These are phyloP conservation scores for Drosophila nasuta DNA, from an alignment of 1,140 invertebrate genomes.

Conservation along the genomic window DNA sequence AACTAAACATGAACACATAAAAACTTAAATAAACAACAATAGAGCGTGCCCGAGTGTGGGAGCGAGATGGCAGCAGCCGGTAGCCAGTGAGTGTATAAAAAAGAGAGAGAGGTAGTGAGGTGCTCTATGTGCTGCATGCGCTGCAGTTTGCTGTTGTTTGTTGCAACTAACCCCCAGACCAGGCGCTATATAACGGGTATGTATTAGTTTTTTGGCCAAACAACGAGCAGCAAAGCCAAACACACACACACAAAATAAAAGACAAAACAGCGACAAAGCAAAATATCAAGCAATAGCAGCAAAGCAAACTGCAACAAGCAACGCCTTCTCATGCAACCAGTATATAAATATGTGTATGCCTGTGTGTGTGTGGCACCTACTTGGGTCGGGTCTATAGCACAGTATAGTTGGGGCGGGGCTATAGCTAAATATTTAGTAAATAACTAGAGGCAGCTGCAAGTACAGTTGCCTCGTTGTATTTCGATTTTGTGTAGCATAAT, in stretches of 20 bases:
- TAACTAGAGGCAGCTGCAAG: conserved; percentile 49
- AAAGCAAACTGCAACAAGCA: conserved; percentile 69
- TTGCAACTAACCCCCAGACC: conserved; percentile 76
- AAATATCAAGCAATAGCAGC: conserved; percentile 82
- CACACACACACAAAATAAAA: conserved; percentile 64
- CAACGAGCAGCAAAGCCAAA: conserved; percentile 71
- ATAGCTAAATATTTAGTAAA: conserved; percentile 73
- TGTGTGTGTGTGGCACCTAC: conserved; percentile 20
- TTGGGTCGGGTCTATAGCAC: conserved; percentile 29
- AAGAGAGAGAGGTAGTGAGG: conserved; percentile 18
- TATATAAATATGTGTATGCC: neutral
- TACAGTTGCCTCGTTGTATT: conserved; percentile 46
- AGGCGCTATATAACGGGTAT: conserved; percentile 39
- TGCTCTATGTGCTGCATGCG: conserved; percentile 41
- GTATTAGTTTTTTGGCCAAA: conserved; percentile 69
- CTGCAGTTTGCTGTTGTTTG: conserved; percentile 81
- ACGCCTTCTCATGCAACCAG: conserved; percentile 48
- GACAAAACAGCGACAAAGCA: conserved; percentile 67
- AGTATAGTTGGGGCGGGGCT: conserved; percentile 31
- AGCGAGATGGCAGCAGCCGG: conserved; percentile 1
- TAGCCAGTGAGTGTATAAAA: neutral
- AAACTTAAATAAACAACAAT: conserved; percentile 84
- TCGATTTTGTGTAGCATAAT: conserved; percentile 29
- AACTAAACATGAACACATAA: conserved; percentile 83
- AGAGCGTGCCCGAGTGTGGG: conserved; percentile 41